A percentile compares a stretch with the other conserved stretches of the same genome.
Conservation (phyloP, 2,888 invertebrate genomes). For the Parasteatoda lunata region DNA sequence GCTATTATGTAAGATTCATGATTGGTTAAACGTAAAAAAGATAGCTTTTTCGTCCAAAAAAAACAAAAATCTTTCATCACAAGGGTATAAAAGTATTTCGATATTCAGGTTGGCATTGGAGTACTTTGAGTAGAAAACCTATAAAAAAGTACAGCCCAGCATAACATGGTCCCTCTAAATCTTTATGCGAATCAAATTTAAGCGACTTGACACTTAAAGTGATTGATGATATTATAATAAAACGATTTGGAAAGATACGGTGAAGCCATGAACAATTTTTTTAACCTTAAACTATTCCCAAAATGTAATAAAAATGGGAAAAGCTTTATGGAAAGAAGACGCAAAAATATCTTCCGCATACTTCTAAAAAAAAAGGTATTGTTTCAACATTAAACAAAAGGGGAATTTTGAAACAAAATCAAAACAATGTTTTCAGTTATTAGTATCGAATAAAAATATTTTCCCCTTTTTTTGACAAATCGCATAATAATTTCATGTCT, state of each 20-base stretch:
- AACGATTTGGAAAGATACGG: conserved; percentile 11
- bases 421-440: neutral
- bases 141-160: neutral
- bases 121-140: neutral
- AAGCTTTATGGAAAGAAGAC: neutral
- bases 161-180: neutral
- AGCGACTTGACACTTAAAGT: conserved; percentile 28
- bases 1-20: no score
- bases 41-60: neutral
- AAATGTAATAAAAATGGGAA: neutral
- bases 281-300: neutral
- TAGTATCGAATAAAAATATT: no score
- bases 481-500: no score
- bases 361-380: neutral
- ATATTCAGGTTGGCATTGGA: neutral
- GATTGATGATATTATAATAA: conserved; percentile 51
- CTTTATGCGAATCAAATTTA: conserved; percentile 12
- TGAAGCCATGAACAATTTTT: neutral
- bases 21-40: no score
- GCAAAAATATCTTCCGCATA: neutral
- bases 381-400: neutral
- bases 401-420: neutral
- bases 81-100: neutral
- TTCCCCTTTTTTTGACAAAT: no score
- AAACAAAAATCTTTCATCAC: neutral